Evolutionary conservation across 2,113 vertebrate genomes (phyloP).

Genomic region (Heterotis niloticus): DNA sequence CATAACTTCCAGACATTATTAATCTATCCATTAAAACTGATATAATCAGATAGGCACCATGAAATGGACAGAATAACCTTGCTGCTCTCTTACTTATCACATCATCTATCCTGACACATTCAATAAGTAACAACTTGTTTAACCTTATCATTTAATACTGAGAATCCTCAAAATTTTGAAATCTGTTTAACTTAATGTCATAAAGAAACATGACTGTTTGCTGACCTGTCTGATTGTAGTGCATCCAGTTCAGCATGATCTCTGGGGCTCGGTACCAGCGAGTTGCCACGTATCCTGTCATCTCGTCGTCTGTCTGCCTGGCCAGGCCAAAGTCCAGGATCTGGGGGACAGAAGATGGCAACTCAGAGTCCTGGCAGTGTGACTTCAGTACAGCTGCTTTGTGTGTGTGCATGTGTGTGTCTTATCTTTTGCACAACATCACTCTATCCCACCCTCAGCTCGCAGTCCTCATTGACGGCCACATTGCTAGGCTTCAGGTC

Average conservation of each 20-base stretch:
- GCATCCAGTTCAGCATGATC: conserved; percentile 99
- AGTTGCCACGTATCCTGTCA: conserved; percentile 96
- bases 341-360: conserved; percentile 50
- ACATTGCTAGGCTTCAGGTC: conserved; percentile 96
- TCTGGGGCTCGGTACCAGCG: conserved; percentile 96
- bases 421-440: not conserved
- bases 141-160: no score
- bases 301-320: conserved; percentile 92
- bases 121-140: not conserved
- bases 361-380: not conserved
- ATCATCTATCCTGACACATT: not conserved
- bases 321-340: conserved; percentile 96
- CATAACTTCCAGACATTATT: not conserved
- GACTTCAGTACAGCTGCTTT: not conserved
- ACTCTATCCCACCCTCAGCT: conserved; percentile 76
- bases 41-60: not conserved
- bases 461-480: conserved; percentile 95
- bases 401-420: not conserved
- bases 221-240: conserved; percentile 94
- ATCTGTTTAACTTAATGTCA: no score
- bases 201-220: not conserved
- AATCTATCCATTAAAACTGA: not conserved
- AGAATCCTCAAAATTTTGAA: no score
- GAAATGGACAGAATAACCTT: not conserved
- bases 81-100: not conserved